phyloP scores from a whole-genome alignment of 2,797 vertebrate genomes.

The Naso thynnoides region DNA sequence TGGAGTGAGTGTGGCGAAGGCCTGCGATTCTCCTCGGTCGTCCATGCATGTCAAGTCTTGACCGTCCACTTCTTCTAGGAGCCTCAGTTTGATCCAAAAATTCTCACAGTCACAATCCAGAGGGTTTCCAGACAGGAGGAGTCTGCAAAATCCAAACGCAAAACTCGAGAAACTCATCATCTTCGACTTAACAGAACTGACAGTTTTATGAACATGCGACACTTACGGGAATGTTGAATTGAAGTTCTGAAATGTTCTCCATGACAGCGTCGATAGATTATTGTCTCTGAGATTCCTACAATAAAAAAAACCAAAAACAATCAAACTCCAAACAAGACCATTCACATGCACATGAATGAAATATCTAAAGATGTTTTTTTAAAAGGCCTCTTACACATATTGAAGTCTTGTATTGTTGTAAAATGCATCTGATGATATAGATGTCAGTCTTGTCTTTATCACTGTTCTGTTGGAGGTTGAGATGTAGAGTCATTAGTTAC shows the following conservation, averaged over 20 bases:
- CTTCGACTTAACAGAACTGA: not conserved
- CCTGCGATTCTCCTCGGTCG: conserved; percentile 83
- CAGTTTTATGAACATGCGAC: conserved; percentile 6
- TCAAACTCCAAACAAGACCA: not conserved
- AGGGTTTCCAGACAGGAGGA: conserved; percentile 91
- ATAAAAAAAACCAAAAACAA: conserved; percentile 29
- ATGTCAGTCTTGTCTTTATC: conserved; percentile 90
- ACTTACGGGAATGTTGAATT: conserved; percentile 92
- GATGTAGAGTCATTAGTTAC: not conserved
- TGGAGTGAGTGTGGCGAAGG: conserved; percentile 86
- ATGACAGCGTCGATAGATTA: conserved; percentile 92
- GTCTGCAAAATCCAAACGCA: conserved; percentile 57
- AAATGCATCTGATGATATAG: conserved; percentile 92
- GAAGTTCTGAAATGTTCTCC: conserved; percentile 93
- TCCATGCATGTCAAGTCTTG: conserved; percentile 90
- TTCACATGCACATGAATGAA: not conserved
- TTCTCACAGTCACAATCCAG: conserved; percentile 95
- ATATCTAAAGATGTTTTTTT: not conserved
- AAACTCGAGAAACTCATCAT: not conserved
- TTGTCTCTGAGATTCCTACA: conserved; percentile 95
- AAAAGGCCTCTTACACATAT: conserved; percentile 90
- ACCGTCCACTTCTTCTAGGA: conserved; percentile 85
- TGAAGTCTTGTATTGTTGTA: conserved; percentile 93
- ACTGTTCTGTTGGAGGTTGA: conserved; percentile 89
- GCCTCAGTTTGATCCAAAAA: conserved; percentile 94